Evolutionary conservation across 30 jellyfish, hydroid and myxozoan genomes (phyloP), one percentile per base, ranked within the genome.

Genomic region (Aurelia sp.): DNA sequence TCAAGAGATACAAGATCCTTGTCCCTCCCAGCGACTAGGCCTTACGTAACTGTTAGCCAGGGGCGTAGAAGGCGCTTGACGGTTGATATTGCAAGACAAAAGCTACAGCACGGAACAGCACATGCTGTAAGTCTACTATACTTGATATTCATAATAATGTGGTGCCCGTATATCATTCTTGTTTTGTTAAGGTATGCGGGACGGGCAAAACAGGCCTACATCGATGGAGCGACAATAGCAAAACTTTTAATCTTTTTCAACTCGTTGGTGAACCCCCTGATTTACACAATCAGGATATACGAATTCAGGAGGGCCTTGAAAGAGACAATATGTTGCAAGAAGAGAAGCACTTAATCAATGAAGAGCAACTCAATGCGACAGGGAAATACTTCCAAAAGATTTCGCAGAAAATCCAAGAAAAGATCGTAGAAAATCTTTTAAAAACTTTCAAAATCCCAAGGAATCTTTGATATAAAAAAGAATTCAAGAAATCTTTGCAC

Each of bases 181-280:
- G 30, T 41, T 52, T 21, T 82, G 62, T 35, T 82, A 23, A 31
- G 11, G 19, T 16, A 30, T 12, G 35, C 31, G 51, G 66, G 83
- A 15, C 47, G 21, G 6, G 58, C 48, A 18, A 37, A 35, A 4
- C 19, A 41, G 35, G 19, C 64, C 48, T 33, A 51, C 53, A 16
- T 52, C 13, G 55, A 13, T 9, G 83, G 65, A 23, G 55, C 52
- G 15, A 33, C 27, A 57, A 50, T 53, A 16, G 71, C 85, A 12
- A 71, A 62, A 21, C 20, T 60, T 0, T 3, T 82, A 8, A 11
- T 82, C 11, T 21, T 70, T 27, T 30, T 63, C 11, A 82, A 82
- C 62, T 82, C 91, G n/a, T 55, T 70, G 20, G 58, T 82, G 13
- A 82, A 82, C 52, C 91, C 91, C 7, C 47, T 82, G 15, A 73